phyloP scores from a whole-genome alignment of 2,797 vertebrate species.

The Gouania willdenowi region DNA sequence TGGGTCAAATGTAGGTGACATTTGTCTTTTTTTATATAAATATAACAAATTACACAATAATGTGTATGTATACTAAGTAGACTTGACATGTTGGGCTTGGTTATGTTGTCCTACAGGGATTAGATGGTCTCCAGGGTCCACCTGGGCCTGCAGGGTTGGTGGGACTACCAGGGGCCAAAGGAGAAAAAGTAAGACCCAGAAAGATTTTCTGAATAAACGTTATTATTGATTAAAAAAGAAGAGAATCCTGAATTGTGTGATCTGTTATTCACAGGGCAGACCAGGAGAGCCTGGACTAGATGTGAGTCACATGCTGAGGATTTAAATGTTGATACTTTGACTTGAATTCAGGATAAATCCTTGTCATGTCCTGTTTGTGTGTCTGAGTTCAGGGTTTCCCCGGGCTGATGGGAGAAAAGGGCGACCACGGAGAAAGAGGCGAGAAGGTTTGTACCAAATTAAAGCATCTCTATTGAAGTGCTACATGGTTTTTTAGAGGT shows the following conservation, averaged over 20 bases:
- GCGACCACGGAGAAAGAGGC: slow-evolving; percentile 85
- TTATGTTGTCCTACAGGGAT: slow-evolving; percentile 34
- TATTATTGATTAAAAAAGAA: background rate
- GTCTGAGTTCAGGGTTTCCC: slow-evolving; percentile 83
- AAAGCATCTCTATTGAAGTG: no score
- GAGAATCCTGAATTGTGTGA: background rate
- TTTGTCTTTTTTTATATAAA: background rate
- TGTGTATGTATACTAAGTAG: no score
- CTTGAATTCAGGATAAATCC: background rate
- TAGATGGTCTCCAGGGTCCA: slow-evolving; percentile 76
- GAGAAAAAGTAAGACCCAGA: slow-evolving; percentile 85
- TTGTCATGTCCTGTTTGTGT: slow-evolving; percentile 6
- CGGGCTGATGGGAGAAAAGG: slow-evolving; percentile 87
- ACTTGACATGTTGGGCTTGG: no score
- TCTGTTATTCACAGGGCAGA: slow-evolving; percentile 81
- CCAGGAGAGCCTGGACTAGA: slow-evolving; percentile 90
- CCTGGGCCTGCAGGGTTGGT: slow-evolving; percentile 83
- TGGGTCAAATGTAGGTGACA: slow-evolving; percentile 58
- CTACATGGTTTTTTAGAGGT: no score
- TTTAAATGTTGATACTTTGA: background rate
- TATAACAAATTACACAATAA: no score
- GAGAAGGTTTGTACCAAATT: slow-evolving; percentile 80
- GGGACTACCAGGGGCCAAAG: slow-evolving; percentile 90
- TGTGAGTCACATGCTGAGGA: slow-evolving; percentile 75
- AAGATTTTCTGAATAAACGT: background rate